phyloP scores from a whole-genome alignment of 2,888 invertebrate genomes.

The Malthinus seriepunctatus region DNA sequence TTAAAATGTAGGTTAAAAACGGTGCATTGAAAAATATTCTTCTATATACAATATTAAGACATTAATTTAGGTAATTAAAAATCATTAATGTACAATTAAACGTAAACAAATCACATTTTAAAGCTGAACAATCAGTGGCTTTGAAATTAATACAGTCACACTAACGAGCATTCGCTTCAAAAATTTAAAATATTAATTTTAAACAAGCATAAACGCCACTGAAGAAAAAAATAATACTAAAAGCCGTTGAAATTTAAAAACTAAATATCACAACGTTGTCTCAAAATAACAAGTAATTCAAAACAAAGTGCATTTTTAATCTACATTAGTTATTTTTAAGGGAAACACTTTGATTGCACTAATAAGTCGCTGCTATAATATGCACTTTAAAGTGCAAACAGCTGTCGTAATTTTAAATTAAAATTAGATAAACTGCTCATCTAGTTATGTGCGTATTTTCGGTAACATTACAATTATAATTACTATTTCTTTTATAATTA shows the following conservation, averaged over 20 bases:
- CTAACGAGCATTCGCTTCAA: too few relatives aligned
- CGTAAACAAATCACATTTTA: too few relatives aligned
- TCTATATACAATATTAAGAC: conserved; percentile 8
- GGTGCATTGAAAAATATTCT: conserved; percentile 18
- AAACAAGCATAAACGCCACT: neutral
- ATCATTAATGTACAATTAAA: too few relatives aligned
- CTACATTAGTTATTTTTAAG: conserved; percentile 12
- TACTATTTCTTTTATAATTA: conserved; percentile 45
- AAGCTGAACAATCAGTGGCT: too few relatives aligned
- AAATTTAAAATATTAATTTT: too few relatives aligned
- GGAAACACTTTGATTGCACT: conserved; percentile 5
- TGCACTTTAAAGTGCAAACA: neutral
- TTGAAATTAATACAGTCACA: too few relatives aligned
- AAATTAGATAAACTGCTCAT: conserved; percentile 32
- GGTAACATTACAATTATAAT: conserved; percentile 49
- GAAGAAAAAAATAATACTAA: neutral
- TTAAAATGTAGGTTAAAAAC: conserved; percentile 18
- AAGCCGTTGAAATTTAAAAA: conserved; percentile 14
- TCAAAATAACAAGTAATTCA: conserved; percentile 4
- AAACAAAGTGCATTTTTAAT: conserved; percentile 16
- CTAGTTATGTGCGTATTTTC: conserved; percentile 51
- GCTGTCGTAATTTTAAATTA: neutral
- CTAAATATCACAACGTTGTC: conserved; percentile 19
- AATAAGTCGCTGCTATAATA: neutral
- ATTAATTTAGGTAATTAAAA: too few relatives aligned